phyloP scores from a whole-genome alignment of 2,113 vertebrate genomes.

The Grantiella picta region DNA sequence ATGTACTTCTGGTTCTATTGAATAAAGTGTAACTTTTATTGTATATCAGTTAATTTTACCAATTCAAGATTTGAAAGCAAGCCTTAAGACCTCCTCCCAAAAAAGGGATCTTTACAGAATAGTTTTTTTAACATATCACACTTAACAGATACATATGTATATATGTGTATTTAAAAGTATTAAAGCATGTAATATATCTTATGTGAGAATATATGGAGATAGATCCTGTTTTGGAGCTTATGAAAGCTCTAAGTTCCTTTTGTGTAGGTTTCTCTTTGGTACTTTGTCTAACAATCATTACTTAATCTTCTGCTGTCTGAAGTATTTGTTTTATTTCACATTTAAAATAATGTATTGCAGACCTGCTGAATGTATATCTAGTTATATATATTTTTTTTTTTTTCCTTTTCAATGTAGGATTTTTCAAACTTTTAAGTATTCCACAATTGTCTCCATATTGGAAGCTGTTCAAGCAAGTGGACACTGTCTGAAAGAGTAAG shows the following conservation, averaged over 20 bases:
- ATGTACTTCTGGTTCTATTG: neutral
- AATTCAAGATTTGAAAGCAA: neutral
- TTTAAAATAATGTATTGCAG: neutral
- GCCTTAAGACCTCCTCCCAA: neutral
- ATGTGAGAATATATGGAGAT: neutral
- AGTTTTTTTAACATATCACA: neutral
- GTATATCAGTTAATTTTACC: neutral
- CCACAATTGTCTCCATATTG: neutral
- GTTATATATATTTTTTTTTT: neutral
- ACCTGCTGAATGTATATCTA: neutral
- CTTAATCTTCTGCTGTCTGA: neutral
- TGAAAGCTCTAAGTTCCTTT: neutral
- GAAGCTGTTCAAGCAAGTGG: conserved; percentile 15
- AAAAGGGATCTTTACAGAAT: neutral
- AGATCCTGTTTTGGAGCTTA: neutral
- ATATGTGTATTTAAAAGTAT: neutral
- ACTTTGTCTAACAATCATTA: neutral
- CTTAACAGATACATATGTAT: neutral
- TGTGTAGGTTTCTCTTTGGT: neutral
- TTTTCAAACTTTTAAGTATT: neutral
- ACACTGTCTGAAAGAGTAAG: neutral
- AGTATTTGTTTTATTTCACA: neutral
- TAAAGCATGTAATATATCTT: neutral
- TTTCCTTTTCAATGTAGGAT: neutral
- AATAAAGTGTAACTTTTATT: neutral